Evolutionary conservation across 2,888 invertebrate genomes (phyloP).

Genomic region (Autographa pulchrina): DNA sequence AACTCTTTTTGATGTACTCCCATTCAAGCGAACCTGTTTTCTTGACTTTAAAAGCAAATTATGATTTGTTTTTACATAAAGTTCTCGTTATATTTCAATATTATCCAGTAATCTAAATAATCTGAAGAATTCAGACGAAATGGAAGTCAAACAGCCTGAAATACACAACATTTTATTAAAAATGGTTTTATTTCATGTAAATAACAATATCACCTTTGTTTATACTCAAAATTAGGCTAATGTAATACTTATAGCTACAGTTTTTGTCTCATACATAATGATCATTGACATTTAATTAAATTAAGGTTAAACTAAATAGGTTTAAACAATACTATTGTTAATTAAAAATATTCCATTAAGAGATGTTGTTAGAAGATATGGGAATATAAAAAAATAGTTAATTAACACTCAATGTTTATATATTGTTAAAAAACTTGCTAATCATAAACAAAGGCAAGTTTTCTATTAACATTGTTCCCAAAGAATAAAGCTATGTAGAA

Average conservation of each 20-base stretch:
- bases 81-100: not conserved
- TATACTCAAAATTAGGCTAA: not conserved
- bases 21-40: slow-evolving; percentile 10
- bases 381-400: not conserved
- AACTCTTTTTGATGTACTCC: slow-evolving; percentile 31
- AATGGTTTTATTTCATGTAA: not conserved
- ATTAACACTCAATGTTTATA: too few relatives aligned
- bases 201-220: not conserved
- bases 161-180: not conserved
- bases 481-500: too few relatives aligned
- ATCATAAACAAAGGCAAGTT: too few relatives aligned
- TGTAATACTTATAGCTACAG: not conserved
- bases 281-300: not conserved
- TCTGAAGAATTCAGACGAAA: slow-evolving; percentile 8
- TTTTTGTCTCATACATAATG: not conserved
- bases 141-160: not conserved
- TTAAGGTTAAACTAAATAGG: not conserved
- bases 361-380: not conserved
- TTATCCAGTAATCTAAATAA: slow-evolving; percentile 10
- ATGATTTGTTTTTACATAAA: not conserved
- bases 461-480: too few relatives aligned
- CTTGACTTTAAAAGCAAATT: not conserved
- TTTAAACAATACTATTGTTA: not conserved
- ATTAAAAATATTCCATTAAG: not conserved
- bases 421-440: too few relatives aligned